Evolutionary conservation across 2,888 invertebrate genomes (phyloP).

Genomic region (Drosophila stalkeri): DNA sequence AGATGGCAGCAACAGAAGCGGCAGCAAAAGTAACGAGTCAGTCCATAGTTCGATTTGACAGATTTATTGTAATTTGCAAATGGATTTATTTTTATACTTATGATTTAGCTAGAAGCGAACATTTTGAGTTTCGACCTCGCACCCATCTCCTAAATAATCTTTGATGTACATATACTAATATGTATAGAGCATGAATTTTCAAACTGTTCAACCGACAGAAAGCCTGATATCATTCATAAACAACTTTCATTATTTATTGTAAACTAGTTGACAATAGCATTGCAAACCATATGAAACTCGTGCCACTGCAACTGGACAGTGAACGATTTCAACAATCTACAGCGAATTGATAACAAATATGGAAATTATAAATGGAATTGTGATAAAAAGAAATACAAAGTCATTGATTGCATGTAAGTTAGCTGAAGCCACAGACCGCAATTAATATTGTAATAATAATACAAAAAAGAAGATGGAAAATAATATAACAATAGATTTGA

Average conservation of each 20-base stretch:
- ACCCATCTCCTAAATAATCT: constrained; percentile 18
- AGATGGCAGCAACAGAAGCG: not conserved
- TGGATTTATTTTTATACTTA: constrained; percentile 46
- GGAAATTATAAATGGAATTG: constrained; percentile 72
- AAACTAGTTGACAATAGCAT: constrained; percentile 64
- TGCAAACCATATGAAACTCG: constrained; percentile 27
- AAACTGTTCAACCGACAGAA: constrained; percentile 49
- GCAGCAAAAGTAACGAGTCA: constrained; percentile 15
- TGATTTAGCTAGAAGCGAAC: constrained; percentile 53
- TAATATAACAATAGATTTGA: constrained; percentile 30
- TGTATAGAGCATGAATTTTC: constrained; percentile 50
- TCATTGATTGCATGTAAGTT: constrained; percentile 71
- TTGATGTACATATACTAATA: constrained; percentile 22
- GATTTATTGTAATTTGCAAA: constrained; percentile 41
- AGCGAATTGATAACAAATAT: constrained; percentile 51
- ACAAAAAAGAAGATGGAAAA: not conserved
- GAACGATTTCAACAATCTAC: constrained; percentile 27
- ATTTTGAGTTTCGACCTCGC: constrained; percentile 36
- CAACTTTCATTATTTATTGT: constrained; percentile 59
- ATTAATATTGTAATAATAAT: constrained; percentile 22
- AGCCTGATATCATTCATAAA: constrained; percentile 69
- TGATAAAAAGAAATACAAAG: constrained; percentile 74
- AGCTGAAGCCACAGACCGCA: constrained; percentile 41
- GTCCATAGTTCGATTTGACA: constrained; percentile 61
- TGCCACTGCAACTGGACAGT: not conserved